Evolutionary conservation across 2,888 invertebrate species (phyloP).

Genomic region (Fragum sueziense): DNA sequence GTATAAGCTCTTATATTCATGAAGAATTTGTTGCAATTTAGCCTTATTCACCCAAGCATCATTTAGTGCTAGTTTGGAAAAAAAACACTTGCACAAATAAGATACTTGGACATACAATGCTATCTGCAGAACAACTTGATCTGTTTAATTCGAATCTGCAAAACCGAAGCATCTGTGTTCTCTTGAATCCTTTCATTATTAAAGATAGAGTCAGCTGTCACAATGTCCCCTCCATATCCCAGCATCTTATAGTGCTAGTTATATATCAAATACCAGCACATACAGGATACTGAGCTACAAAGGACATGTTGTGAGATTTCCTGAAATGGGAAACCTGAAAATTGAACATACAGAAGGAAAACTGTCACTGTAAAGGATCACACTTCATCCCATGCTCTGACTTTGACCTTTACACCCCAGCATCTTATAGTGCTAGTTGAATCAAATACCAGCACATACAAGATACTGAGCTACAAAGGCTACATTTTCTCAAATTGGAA

Average conservation of each 20-base stretch:
- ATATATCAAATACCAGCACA: constrained; percentile 7
- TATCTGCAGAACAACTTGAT: too few relatives aligned
- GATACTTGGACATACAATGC: constrained; percentile 10
- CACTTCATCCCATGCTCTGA: not conserved
- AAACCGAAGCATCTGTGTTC: too few relatives aligned
- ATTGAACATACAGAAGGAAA: too few relatives aligned
- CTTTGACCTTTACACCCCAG: constrained; percentile 5
- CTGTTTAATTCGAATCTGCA: too few relatives aligned
- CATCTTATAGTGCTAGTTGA: constrained; percentile 31
- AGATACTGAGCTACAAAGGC: constrained; percentile 3
- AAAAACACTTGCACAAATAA: constrained; percentile 13
- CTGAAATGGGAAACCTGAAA: too few relatives aligned
- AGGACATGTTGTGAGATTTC: not conserved
- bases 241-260: constrained; percentile 26
- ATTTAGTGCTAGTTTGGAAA: constrained; percentile 21
- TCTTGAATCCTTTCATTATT: too few relatives aligned
- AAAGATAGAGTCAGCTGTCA: too few relatives aligned
- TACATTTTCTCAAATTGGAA: not conserved
- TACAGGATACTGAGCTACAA: constrained; percentile 17
- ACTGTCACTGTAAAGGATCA: not conserved
- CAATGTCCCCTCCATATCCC: too few relatives aligned
- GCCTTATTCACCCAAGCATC: constrained; percentile 10
- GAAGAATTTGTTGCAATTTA: not conserved
- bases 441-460: constrained; percentile 18
- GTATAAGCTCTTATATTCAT: too few relatives aligned